These are phyloP conservation scores for Palythoa caribaeorum DNA, from an alignment of 92 coral and sea anemone species.

Conservation along the genomic window DNA sequence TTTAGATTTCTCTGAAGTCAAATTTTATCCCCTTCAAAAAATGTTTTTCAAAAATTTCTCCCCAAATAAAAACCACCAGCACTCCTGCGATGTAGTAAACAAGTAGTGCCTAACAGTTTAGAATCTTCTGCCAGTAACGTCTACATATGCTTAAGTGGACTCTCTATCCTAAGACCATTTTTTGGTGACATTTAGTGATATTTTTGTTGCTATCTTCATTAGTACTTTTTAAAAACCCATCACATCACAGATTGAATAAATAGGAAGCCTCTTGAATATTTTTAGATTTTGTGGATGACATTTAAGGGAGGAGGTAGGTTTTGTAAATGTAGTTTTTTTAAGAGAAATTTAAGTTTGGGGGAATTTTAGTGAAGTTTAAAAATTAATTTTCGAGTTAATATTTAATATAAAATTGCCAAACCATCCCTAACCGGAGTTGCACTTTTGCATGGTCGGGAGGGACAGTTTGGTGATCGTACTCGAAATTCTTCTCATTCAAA, in stretches of 20 bases:
- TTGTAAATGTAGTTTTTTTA: not conserved
- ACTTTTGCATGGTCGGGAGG: not conserved
- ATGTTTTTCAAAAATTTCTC: not conserved
- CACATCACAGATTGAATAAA: conserved; percentile 1
- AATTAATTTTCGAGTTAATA: no score
- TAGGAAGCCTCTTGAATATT: not conserved
- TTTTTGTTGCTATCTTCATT: not conserved
- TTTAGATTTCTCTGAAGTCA: not conserved
- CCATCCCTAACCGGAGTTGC: no score
- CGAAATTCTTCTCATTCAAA: no score
- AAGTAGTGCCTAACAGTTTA: conserved; percentile 6
- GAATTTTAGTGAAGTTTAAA: no score
- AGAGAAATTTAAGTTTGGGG: no score
- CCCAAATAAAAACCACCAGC: not conserved
- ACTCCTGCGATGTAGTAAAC: not conserved
- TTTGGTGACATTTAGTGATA: not conserved
- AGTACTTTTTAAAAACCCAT: not conserved
- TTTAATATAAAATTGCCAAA: not conserved
- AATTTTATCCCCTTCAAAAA: not conserved
- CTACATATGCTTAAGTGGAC: not conserved
- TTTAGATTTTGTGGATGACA: not conserved
- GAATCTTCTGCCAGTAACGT: conserved; percentile 4
- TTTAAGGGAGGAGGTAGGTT: conserved; percentile 4
- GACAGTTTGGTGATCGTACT: no score
- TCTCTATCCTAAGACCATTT: not conserved